A percentile compares a stretch with the other conserved stretches of the same genome.
phyloP scores from a whole-genome alignment of 2,797 vertebrate genomes.

The Gymnodraco acuticeps region DNA sequence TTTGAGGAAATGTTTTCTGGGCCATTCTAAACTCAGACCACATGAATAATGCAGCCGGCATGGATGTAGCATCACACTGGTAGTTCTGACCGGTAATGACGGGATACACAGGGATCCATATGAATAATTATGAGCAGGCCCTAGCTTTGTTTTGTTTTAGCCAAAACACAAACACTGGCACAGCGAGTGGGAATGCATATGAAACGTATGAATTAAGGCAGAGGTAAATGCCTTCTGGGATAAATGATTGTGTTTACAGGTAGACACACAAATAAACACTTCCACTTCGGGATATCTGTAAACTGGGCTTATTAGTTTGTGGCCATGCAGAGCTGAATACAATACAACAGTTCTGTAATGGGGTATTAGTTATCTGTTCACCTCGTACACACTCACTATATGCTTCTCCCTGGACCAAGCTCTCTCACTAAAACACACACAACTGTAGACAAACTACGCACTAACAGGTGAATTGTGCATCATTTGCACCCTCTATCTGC shows the following conservation, averaged over 20 bases:
- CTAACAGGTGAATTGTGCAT: too few species aligned
- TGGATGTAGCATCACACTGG: constrained; percentile 12
- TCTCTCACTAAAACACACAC: background rate
- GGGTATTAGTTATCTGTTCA: constrained; percentile 13
- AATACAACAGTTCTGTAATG: background rate
- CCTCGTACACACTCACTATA: constrained; percentile 6
- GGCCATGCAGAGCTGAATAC: constrained; percentile 2
- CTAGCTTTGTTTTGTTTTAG: background rate
- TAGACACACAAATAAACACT: constrained; percentile 40
- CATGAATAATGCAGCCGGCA: constrained; percentile 65
- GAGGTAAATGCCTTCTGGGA: constrained; percentile 40
- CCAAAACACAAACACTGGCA: constrained; percentile 10
- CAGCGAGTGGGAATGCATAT: constrained; percentile 4
- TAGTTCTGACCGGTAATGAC: background rate
- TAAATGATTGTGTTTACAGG: constrained; percentile 36
- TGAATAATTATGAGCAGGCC: constrained; percentile 39
- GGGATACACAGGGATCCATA: constrained; percentile 4
- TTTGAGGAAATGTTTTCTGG: constrained; percentile 63
- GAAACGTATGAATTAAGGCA: constrained; percentile 17
- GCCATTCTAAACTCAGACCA: constrained; percentile 22
- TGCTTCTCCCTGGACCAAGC: background rate
- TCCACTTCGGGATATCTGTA: constrained; percentile 25
- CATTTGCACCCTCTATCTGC: too few species aligned
- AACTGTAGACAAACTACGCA: background rate
- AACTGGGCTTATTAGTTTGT: constrained; percentile 22